Evolutionary conservation across 2,113 vertebrate genomes (phyloP).

Genomic region (Phoxinus phoxinus): DNA sequence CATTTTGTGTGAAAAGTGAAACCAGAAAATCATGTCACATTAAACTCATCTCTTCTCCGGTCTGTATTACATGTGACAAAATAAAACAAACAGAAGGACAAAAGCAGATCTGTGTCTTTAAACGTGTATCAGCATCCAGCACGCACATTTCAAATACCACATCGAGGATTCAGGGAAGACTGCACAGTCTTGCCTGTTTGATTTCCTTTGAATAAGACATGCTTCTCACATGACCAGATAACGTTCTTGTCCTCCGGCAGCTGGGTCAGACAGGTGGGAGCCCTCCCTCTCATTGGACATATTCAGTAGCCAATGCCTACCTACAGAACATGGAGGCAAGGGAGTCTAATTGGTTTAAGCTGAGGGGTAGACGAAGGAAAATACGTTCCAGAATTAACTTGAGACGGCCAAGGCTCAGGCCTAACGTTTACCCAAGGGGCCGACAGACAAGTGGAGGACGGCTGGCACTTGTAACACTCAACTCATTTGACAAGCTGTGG

Average conservation of each 20-base stretch:
- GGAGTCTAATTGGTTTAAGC: constrained; percentile 32
- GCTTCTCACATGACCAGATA: constrained; percentile 79
- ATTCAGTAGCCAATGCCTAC: constrained; percentile 38
- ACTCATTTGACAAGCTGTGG: constrained; percentile 68
- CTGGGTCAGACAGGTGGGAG: constrained; percentile 74
- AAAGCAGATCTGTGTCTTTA: constrained; percentile 52
- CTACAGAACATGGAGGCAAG: constrained; percentile 30
- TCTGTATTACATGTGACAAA: constrained; percentile 67
- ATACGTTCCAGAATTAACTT: constrained; percentile 48
- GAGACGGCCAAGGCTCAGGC: constrained; percentile 8
- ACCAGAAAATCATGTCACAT: constrained; percentile 59
- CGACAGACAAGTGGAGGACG: not conserved
- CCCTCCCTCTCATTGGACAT: constrained; percentile 50
- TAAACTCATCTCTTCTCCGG: constrained; percentile 46
- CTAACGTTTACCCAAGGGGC: constrained; percentile 59
- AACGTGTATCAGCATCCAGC: constrained; percentile 63
- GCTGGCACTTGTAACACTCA: constrained; percentile 48
- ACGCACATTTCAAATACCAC: constrained; percentile 66
- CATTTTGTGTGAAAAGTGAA: constrained; percentile 55
- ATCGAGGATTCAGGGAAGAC: constrained; percentile 47
- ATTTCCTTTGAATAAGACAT: constrained; percentile 68
- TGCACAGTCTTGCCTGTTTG: constrained; percentile 59
- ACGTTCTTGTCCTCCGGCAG: constrained; percentile 66
- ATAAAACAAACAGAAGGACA: constrained; percentile 71
- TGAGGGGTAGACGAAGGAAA: constrained; percentile 19